phyloP scores from a whole-genome alignment of 1,140 invertebrate species.

The Holcopasites calliopsidis region DNA sequence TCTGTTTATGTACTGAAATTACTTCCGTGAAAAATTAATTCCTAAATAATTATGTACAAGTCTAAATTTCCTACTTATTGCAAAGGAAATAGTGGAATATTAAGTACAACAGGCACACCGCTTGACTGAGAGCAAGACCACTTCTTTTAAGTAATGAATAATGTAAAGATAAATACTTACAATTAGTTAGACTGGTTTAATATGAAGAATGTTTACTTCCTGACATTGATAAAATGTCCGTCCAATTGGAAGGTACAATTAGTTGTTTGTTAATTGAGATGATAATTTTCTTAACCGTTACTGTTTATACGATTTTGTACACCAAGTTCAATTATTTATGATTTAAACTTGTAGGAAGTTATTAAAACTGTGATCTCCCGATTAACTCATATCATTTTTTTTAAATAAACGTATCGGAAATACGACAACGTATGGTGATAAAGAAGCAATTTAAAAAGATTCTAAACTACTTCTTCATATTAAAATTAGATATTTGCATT shows the following conservation, averaged over 20 bases:
- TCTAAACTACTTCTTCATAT: too few relatives aligned
- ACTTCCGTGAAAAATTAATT: too few relatives aligned
- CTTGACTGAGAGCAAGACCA: too few relatives aligned
- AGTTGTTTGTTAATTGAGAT: neutral
- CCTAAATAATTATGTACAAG: too few relatives aligned
- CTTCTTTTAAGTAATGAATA: neutral
- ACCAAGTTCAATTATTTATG: neutral
- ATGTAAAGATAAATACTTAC: neutral
- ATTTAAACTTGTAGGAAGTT: neutral
- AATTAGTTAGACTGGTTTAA: too few relatives aligned
- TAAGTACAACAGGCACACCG: too few relatives aligned
- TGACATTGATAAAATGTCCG: neutral
- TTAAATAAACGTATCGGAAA: neutral
- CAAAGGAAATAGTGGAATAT: too few relatives aligned
- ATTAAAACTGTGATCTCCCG: neutral
- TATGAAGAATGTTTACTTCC: neutral
- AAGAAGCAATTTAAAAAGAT: too few relatives aligned
- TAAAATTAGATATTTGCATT: too few relatives aligned
- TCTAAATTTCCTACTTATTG: too few relatives aligned
- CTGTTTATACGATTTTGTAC: neutral
- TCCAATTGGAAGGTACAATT: neutral
- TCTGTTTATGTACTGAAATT: too few relatives aligned
- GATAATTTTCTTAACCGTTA: neutral
- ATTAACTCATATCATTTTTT: neutral
- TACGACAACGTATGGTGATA: too few relatives aligned